A percentile compares a stretch with the other conserved stretches of the same genome.
phyloP scores from a whole-genome alignment of 2,797 vertebrate species.

The Sebastes alutus region DNA sequence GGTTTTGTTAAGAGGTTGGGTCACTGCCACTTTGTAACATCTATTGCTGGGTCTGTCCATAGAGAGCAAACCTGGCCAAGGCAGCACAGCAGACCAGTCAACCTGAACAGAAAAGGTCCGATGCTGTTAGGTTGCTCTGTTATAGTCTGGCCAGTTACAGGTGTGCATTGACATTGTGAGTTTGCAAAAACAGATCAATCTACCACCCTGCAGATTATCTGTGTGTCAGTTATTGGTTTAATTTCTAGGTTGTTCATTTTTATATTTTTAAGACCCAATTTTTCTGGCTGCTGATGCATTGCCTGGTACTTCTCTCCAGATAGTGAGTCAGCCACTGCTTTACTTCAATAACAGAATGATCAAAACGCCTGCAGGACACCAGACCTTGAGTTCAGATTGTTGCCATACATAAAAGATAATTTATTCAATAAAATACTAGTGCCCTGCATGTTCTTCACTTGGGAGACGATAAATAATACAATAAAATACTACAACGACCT shows the following conservation, averaged over 20 bases:
- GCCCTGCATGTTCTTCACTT: too few relatives aligned
- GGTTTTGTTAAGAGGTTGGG: background rate
- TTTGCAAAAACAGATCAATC: background rate
- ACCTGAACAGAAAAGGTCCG: background rate
- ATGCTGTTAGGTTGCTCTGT: background rate
- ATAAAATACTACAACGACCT: background rate
- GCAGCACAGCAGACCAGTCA: background rate
- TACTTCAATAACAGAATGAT: background rate
- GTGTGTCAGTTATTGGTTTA: background rate
- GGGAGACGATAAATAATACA: background rate
- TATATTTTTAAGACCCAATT: background rate
- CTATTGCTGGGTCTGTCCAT: background rate
- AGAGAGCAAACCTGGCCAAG: background rate
- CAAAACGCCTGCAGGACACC: background rate
- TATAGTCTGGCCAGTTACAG: background rate
- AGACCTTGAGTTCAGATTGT: constrained; percentile 15
- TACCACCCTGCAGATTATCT: background rate
- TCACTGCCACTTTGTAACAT: background rate
- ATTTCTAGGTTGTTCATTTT: constrained; percentile 3
- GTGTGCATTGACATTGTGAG: background rate
- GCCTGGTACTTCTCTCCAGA: background rate
- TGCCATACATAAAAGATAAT: background rate
- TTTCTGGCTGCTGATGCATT: background rate
- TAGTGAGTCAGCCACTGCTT: background rate
- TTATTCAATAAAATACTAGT: background rate